A percentile compares a stretch with the other conserved stretches of the same genome.
These are phyloP conservation scores for Temnothorax rugatulus DNA, from an alignment of 2,888 invertebrate genomes.

Conservation along the genomic window DNA sequence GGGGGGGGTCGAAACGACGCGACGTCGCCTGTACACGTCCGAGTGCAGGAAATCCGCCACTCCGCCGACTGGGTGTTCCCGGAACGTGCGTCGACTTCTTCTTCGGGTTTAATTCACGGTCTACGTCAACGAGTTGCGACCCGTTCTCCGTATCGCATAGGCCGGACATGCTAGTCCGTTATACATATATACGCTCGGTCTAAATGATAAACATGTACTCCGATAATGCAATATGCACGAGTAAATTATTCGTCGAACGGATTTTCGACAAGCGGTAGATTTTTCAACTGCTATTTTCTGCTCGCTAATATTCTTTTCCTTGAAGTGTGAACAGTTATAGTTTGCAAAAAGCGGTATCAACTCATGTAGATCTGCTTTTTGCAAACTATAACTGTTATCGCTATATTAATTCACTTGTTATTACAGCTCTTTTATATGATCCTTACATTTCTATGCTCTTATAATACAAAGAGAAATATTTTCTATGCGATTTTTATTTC, in stretches of 20 bases:
- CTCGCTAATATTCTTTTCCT: neutral
- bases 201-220: neutral
- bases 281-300: neutral
- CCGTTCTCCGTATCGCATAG: slow-evolving; percentile 46
- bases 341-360: neutral
- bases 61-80: slow-evolving; percentile 74
- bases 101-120: slow-evolving; percentile 69
- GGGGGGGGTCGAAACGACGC: neutral
- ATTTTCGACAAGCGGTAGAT: neutral
- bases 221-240: neutral
- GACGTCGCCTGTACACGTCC: slow-evolving; percentile 63
- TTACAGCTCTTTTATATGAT: neutral
- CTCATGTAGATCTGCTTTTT: too few relatives aligned
- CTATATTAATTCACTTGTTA: neutral
- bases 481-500: neutral
- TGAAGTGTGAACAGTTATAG: neutral
- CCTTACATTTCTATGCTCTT: too few relatives aligned
- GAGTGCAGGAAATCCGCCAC: slow-evolving; percentile 76
- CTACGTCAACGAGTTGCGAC: slow-evolving; percentile 36
- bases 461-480: too few relatives aligned
- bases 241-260: neutral
- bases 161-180: neutral
- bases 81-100: slow-evolving; percentile 81
- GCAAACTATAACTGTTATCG: too few relatives aligned
- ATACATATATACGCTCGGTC: neutral